These are phyloP conservation scores for Neostethus bicornis DNA, from an alignment of 2,797 vertebrate species.

Conservation along the genomic window DNA sequence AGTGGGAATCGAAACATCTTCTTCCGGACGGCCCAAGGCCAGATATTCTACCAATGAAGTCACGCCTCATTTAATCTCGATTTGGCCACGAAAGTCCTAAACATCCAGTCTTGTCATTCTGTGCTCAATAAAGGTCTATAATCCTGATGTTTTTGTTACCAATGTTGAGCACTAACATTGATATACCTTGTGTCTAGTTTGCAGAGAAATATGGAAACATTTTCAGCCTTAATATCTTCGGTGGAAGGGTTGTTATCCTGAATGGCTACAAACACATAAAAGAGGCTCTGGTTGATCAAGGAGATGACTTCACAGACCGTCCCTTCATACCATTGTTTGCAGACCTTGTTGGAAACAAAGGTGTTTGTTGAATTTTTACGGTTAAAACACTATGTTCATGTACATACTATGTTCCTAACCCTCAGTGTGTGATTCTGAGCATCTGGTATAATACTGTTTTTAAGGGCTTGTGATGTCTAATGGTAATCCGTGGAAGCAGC, in stretches of 20 bases:
- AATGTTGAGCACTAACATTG: too few relatives aligned
- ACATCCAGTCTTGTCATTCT: too few relatives aligned
- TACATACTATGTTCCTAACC: too few relatives aligned
- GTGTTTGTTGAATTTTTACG: constrained; percentile 26
- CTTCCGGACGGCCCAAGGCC: too few relatives aligned
- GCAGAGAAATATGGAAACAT: constrained; percentile 66
- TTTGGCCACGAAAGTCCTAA: too few relatives aligned
- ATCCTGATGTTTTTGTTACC: too few relatives aligned
- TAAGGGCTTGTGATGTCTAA: constrained; percentile 65
- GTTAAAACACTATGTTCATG: constrained; percentile 2
- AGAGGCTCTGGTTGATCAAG: constrained; percentile 61
- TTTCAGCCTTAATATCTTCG: constrained; percentile 65
- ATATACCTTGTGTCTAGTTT: constrained; percentile 59
- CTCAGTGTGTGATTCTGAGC: too few relatives aligned
- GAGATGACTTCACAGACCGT: constrained; percentile 58
- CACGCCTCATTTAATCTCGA: too few relatives aligned
- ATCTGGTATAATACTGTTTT: neutral
- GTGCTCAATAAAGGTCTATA: too few relatives aligned
- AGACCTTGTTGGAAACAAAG: constrained; percentile 7
- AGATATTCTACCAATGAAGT: too few relatives aligned
- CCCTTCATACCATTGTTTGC: constrained; percentile 44
- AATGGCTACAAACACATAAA: constrained; percentile 62
- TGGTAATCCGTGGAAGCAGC: constrained; percentile 62
- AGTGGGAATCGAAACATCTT: too few relatives aligned
- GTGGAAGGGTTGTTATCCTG: constrained; percentile 56